phyloP scores from a whole-genome alignment of 1,140 invertebrate genomes.

The Zaprionus lachaisei region DNA sequence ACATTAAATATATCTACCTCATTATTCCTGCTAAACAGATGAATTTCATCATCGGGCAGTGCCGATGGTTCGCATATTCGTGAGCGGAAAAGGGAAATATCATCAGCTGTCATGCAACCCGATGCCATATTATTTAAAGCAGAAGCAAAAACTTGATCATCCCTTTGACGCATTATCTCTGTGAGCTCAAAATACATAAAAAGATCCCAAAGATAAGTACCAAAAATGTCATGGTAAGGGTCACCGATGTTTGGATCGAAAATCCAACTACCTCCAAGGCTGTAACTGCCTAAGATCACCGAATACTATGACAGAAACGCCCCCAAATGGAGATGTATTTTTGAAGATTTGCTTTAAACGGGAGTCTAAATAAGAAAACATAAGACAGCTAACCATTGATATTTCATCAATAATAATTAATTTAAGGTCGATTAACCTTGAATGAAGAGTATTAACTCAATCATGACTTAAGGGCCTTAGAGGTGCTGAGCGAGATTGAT shows the following conservation, averaged over 20 bases:
- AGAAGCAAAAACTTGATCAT: not conserved
- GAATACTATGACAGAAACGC: not conserved
- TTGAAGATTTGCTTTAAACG: not conserved
- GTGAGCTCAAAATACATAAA: not conserved
- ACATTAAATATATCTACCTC: no score
- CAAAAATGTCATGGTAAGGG: not conserved
- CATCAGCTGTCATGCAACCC: not conserved
- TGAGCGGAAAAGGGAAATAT: not conserved
- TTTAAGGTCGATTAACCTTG: not conserved
- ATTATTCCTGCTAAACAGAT: not conserved
- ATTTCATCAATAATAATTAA: constrained; percentile 1
- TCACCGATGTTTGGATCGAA: not conserved
- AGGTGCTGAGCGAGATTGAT: no score
- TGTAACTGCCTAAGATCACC: not conserved
- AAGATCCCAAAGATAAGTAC: not conserved
- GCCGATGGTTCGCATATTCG: not conserved
- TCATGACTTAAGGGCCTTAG: no score
- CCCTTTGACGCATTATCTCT: not conserved
- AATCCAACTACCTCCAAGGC: not conserved
- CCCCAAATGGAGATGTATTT: not conserved
- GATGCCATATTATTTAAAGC: not conserved
- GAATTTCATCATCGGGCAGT: not conserved
- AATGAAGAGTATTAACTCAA: no score
- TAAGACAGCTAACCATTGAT: not conserved
- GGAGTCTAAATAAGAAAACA: not conserved